These are phyloP conservation scores for Entelurus aequoreus DNA, from an alignment of 2,113 vertebrate species.

Conservation along the genomic window DNA sequence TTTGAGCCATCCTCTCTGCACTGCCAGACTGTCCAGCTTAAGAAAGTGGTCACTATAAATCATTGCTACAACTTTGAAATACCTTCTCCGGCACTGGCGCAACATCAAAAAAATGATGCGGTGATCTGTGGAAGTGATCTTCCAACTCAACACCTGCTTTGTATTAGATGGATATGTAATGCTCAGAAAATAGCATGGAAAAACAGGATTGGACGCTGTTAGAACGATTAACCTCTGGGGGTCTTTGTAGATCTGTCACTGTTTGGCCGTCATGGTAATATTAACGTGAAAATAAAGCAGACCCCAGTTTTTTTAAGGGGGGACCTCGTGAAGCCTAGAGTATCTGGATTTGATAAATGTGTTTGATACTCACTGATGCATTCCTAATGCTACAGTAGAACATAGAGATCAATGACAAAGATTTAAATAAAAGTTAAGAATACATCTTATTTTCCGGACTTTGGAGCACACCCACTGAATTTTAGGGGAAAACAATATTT, in stretches of 20 bases:
- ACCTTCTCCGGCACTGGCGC: slow-evolving; percentile 50
- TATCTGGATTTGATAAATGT: slow-evolving; percentile 17
- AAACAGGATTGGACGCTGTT: slow-evolving; percentile 53
- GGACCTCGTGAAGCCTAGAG: slow-evolving; percentile 17
- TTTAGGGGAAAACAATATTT: background rate
- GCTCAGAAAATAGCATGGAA: slow-evolving; percentile 33
- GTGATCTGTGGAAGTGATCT: slow-evolving; percentile 42
- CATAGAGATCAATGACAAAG: background rate
- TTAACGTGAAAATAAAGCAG: slow-evolving; percentile 41
- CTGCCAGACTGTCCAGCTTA: slow-evolving; percentile 34
- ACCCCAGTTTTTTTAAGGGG: slow-evolving; percentile 22
- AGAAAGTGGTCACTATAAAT: slow-evolving; percentile 63
- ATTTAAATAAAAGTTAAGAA: background rate
- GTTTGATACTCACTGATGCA: slow-evolving; percentile 29
- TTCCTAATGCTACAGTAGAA: slow-evolving; percentile 22
- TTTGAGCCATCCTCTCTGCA: slow-evolving; percentile 17
- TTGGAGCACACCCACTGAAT: background rate
- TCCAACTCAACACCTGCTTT: slow-evolving; percentile 62
- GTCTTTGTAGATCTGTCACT: slow-evolving; percentile 43
- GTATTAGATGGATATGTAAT: slow-evolving; percentile 57
- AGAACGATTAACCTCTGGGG: slow-evolving; percentile 42
- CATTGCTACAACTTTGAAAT: slow-evolving; percentile 56
- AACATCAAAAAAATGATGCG: slow-evolving; percentile 60
- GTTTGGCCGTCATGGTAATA: slow-evolving; percentile 56
- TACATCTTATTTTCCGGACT: no score